Conservation (phyloP, 1,140 invertebrate genomes). For the Teleopsis dalmanni region DNA sequence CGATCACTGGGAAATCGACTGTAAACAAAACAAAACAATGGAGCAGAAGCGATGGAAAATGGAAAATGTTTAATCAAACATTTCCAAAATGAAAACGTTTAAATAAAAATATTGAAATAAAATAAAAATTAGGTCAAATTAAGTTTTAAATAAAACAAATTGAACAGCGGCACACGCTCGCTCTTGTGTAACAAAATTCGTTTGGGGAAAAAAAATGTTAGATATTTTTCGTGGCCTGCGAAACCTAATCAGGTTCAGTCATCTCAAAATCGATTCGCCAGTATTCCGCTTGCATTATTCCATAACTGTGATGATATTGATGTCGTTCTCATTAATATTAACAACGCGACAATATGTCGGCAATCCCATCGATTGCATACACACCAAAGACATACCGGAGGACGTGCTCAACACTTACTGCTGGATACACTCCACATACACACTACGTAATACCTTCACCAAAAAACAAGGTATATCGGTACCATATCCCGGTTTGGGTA, state of each 20-base stretch:
- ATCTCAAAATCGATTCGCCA: constrained; percentile 85
- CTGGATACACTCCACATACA: constrained; percentile 94
- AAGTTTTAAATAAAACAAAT: no score
- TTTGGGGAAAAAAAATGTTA: constrained; percentile 69
- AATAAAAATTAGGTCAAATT: no score
- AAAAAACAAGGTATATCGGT: constrained; percentile 66
- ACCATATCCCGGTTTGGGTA: constrained; percentile 72
- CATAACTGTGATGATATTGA: constrained; percentile 81
- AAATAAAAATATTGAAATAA: no score
- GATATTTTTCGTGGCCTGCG: constrained; percentile 92
- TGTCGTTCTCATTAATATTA: constrained; percentile 87
- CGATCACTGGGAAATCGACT: no score
- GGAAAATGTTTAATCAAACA: no score
- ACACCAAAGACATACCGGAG: constrained; percentile 84
- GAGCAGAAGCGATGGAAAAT: no score
- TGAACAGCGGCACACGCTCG: no score
- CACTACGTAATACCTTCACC: constrained; percentile 54
- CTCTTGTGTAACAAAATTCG: no score
- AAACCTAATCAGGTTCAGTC: constrained; percentile 86
- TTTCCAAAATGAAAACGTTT: no score
- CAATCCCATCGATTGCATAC: constrained; percentile 92
- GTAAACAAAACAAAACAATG: no score
- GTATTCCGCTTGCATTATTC: constrained; percentile 89
- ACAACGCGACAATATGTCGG: constrained; percentile 96
- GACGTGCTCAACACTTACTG: constrained; percentile 92